phyloP scores from a whole-genome alignment of 2,797 vertebrate species.

The Sus cebifrons region DNA sequence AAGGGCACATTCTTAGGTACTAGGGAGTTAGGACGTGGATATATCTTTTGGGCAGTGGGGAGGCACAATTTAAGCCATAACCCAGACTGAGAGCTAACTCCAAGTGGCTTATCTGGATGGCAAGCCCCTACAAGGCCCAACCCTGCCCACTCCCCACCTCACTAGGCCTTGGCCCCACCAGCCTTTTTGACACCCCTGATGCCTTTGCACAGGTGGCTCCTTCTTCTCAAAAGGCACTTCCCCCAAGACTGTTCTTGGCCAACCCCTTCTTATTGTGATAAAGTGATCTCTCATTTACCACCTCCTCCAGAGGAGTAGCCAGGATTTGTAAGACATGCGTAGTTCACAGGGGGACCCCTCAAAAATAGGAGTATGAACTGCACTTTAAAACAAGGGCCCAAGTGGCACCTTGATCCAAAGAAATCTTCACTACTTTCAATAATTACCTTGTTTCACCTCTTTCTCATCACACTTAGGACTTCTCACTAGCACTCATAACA shows the following conservation, averaged over 20 bases:
- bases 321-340: neutral
- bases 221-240: neutral
- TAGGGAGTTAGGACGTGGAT: neutral
- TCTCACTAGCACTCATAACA: neutral
- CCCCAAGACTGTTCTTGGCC: neutral
- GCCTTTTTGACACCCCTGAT: neutral
- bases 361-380: neutral
- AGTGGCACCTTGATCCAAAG: neutral
- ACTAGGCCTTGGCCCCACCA: accelerated
- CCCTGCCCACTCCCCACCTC: neutral
- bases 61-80: neutral
- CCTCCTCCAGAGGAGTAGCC: neutral
- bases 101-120: neutral
- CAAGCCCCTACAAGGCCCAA: accelerated
- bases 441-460: neutral
- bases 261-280: neutral
- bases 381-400: neutral
- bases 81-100: neutral
- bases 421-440: neutral
- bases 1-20: neutral
- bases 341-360: neutral
- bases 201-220: neutral
- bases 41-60: too few species aligned
- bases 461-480: neutral
- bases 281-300: neutral